Evolutionary conservation across 2,113 vertebrate genomes (phyloP).

Genomic region (Lutjanus erythropterus): DNA sequence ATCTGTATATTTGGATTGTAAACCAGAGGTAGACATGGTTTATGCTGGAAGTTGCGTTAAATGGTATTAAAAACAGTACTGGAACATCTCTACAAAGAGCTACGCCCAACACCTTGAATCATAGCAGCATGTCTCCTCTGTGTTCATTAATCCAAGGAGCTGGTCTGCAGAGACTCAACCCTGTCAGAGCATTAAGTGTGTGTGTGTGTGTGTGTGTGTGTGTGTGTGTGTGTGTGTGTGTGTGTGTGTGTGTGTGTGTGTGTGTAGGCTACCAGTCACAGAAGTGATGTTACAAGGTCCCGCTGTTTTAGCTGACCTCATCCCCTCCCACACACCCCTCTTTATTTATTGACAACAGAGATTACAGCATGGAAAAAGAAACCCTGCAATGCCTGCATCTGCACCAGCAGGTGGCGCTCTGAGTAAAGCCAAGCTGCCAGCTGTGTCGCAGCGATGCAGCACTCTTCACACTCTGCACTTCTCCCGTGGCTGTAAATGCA

Average conservation of each 20-base stretch:
- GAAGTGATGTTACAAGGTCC: slow-evolving; percentile 29
- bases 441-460: slow-evolving; percentile 83
- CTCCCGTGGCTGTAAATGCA: slow-evolving; percentile 49
- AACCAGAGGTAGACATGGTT: too few relatives aligned
- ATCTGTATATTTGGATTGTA: too few relatives aligned
- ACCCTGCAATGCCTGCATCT: not conserved
- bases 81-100: too few relatives aligned
- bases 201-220: slow-evolving; percentile 25
- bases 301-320: slow-evolving; percentile 62
- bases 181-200: slow-evolving; percentile 1
- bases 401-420: slow-evolving; percentile 71
- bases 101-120: slow-evolving; percentile 7
- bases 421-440: slow-evolving; percentile 38
- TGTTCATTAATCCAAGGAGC: not conserved
- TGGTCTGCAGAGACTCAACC: slow-evolving; percentile 12
- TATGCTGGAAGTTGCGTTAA: too few relatives aligned
- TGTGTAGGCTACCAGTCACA: not conserved
- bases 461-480: slow-evolving; percentile 47
- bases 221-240: not conserved
- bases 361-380: slow-evolving; percentile 22
- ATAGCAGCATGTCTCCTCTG: not conserved
- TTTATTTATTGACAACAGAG: slow-evolving; percentile 53
- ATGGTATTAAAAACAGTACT: too few relatives aligned
- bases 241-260: slow-evolving; percentile 30
- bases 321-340: slow-evolving; percentile 27